Percentiles rank a stretch among this genome's conserved stretches.
Evolutionary conservation across 2,797 vertebrate genomes (phyloP).

Genomic region (Karalla daura): DNA sequence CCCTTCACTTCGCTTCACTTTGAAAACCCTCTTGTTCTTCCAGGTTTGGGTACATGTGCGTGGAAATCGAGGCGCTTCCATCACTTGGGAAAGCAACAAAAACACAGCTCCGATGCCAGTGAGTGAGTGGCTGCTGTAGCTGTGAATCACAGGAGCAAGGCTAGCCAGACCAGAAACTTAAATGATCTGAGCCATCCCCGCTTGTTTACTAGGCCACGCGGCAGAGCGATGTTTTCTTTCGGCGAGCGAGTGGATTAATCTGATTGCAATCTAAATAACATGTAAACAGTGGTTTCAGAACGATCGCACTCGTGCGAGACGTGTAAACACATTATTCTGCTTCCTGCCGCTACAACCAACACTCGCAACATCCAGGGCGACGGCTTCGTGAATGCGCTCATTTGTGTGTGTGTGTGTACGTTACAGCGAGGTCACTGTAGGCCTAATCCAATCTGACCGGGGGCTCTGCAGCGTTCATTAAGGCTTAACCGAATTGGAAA

Average conservation of each 20-base stretch:
- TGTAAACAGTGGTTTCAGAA: slow-evolving; percentile 35
- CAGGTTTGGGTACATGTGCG: background rate
- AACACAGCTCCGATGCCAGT: slow-evolving; percentile 24
- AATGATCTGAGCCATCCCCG: background rate
- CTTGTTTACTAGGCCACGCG: slow-evolving; percentile 32
- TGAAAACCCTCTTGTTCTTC: slow-evolving; percentile 3
- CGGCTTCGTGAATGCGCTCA: too few species aligned
- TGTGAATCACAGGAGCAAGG: slow-evolving; percentile 37
- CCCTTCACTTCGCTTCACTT: slow-evolving; percentile 3
- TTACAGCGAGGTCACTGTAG: slow-evolving; percentile 28
- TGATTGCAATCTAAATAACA: slow-evolving; percentile 30
- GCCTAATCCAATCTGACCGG: slow-evolving; percentile 3
- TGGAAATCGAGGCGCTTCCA: slow-evolving; percentile 4
- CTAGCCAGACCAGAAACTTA: background rate
- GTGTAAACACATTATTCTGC: slow-evolving; percentile 40
- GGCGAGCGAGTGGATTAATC: background rate
- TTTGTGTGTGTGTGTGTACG: slow-evolving; percentile 12
- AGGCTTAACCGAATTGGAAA: background rate
- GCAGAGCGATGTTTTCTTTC: background rate
- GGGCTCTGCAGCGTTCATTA: background rate
- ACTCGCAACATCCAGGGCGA: slow-evolving; percentile 8
- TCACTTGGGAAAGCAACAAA: slow-evolving; percentile 14
- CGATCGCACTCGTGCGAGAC: slow-evolving; percentile 28
- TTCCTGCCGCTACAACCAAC: slow-evolving; percentile 19
- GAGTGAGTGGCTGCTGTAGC: slow-evolving; percentile 31